phyloP scores from a whole-genome alignment of 2,113 vertebrate species.

The Microcebus ravelobensis region DNA sequence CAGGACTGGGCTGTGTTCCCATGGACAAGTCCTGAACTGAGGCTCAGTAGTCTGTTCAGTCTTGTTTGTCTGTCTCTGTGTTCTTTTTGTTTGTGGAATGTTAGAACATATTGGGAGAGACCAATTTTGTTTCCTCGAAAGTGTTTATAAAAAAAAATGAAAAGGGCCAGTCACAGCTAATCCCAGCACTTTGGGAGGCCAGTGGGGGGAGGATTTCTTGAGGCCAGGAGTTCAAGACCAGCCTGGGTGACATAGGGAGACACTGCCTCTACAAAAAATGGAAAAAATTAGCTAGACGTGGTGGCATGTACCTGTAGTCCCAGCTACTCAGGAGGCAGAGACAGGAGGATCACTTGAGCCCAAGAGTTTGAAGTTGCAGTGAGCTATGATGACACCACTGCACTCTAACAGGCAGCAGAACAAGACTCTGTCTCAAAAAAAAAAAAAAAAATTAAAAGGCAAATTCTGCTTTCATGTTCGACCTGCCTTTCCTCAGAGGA shows the following conservation, averaged over 20 bases:
- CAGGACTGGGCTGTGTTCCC: not conserved
- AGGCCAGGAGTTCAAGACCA: too few species aligned
- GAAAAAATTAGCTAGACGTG: too few species aligned
- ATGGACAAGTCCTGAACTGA: not conserved
- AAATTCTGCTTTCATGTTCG: not conserved
- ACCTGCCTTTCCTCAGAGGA: conserved; percentile 15
- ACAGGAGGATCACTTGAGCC: too few species aligned
- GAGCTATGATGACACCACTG: too few species aligned
- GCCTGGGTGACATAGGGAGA: too few species aligned
- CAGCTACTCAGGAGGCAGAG: too few species aligned
- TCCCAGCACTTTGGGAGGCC: too few species aligned
- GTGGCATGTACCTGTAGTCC: too few species aligned
- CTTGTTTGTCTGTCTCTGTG: not conserved
- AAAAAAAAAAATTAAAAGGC: not conserved
- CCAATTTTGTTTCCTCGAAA: not conserved
- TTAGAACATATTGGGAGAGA: not conserved
- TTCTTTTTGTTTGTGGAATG: not conserved
- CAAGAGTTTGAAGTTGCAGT: too few species aligned
- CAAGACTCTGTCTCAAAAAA: not conserved
- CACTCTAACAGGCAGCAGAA: too few species aligned
- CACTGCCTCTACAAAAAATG: too few species aligned
- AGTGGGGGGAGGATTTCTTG: too few species aligned
- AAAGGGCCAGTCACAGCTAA: not conserved
- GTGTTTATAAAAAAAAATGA: not conserved
- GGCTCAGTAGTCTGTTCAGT: rapidly evolving